These are phyloP conservation scores for Drosophila neotestacea DNA, from an alignment of 2,888 invertebrate species.

Conservation along the genomic window DNA sequence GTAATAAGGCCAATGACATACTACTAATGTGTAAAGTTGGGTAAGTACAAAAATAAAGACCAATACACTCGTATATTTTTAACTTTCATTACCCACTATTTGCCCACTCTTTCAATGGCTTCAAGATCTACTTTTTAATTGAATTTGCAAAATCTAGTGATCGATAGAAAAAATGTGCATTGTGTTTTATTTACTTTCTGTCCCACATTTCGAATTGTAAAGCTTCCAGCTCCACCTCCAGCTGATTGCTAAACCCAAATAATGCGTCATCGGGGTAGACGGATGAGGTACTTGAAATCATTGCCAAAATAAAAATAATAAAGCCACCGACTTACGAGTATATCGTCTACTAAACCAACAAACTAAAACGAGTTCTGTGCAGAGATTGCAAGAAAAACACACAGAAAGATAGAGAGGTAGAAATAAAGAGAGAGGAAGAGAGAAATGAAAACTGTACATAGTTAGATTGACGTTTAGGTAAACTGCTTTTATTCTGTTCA, in stretches of 20 bases:
- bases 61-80: conserved; percentile 1
- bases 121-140: conserved; percentile 12
- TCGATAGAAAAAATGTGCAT: conserved; percentile 14
- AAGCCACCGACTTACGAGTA: conserved; percentile 14
- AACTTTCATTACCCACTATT: conserved; percentile 28
- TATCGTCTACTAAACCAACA: not conserved
- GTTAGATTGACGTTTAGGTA: conserved; percentile 30
- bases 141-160: conserved; percentile 13
- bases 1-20: conserved; percentile 29
- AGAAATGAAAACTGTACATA: conserved; percentile 40
- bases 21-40: not conserved
- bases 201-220: conserved; percentile 16
- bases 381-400: conserved; percentile 6
- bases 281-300: conserved; percentile 10
- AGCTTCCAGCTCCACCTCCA: not conserved
- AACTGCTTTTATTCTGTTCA: conserved; percentile 31
- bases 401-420: conserved; percentile 9
- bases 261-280: conserved; percentile 28
- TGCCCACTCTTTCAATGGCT: conserved; percentile 10
- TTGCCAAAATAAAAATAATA: conserved; percentile 40
- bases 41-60: conserved; percentile 10
- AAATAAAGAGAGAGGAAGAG: conserved; percentile 5
- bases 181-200: conserved; percentile 11
- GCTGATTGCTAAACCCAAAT: not conserved
- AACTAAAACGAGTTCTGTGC: conserved; percentile 41